These are phyloP conservation scores for Alitta virens DNA, from an alignment of 2,888 invertebrate species.

Conservation along the genomic window DNA sequence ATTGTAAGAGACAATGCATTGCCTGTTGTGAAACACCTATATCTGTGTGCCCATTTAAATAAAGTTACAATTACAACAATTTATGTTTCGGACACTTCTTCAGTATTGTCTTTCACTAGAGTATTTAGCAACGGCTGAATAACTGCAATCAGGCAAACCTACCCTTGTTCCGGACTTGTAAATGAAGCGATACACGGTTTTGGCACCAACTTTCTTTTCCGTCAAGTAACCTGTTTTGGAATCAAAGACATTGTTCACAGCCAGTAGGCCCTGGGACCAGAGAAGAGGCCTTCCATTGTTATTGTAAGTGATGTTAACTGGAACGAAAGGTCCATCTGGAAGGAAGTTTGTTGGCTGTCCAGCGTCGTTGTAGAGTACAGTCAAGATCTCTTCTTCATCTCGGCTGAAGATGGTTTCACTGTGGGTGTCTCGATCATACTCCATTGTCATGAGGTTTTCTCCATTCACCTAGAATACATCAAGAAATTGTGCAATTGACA, in stretches of 20 bases:
- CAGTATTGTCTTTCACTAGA: too few relatives aligned
- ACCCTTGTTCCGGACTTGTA: conserved; percentile 80
- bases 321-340: conserved; percentile 38
- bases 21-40: too few relatives aligned
- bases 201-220: conserved; percentile 83
- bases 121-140: too few relatives aligned
- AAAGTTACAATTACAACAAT: too few relatives aligned
- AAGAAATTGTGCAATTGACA: too few relatives aligned
- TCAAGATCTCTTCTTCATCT: conserved; percentile 77
- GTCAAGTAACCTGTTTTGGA: conserved; percentile 77
- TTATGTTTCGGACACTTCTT: too few relatives aligned
- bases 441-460: conserved; percentile 83
- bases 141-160: too few relatives aligned
- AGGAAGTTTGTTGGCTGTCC: conserved; percentile 72
- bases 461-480: conserved; percentile 81
- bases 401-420: conserved; percentile 87
- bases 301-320: conserved; percentile 83
- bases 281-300: conserved; percentile 79
- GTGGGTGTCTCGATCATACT: conserved; percentile 88
- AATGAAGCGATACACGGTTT: conserved; percentile 85
- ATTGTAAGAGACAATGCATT: too few relatives aligned
- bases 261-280: conserved; percentile 81
- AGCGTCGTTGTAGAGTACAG: conserved; percentile 83
- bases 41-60: too few relatives aligned
- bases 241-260: conserved; percentile 64